phyloP scores from a whole-genome alignment of 2,113 vertebrate genomes.

The Stegastes partitus region DNA sequence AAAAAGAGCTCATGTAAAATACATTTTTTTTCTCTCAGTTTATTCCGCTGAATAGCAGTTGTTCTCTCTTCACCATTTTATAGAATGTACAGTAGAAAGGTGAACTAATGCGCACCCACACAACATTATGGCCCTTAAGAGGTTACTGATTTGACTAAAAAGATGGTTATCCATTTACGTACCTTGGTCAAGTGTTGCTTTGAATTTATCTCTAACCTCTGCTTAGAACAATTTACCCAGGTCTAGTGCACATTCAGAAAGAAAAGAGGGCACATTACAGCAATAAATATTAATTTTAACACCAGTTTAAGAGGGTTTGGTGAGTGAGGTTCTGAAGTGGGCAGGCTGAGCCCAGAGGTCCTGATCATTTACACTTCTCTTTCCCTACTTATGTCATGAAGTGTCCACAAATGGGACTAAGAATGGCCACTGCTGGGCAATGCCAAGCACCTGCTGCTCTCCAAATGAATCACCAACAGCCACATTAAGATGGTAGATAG shows the following conservation, averaged over 20 bases:
- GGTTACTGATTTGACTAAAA: constrained; percentile 20
- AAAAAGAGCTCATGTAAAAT: constrained; percentile 3
- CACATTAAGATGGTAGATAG: background rate
- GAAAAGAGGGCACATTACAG: constrained; percentile 10
- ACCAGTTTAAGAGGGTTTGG: constrained; percentile 23
- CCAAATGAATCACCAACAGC: constrained; percentile 8
- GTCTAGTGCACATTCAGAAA: constrained; percentile 33
- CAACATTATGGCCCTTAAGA: constrained; percentile 33
- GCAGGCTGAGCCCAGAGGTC: background rate
- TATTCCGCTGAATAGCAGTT: constrained; percentile 29
- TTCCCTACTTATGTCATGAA: constrained; percentile 22
- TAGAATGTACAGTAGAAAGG: constrained; percentile 17
- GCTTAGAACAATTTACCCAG: constrained; percentile 29
- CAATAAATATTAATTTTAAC: constrained; percentile 22
- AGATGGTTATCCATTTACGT: constrained; percentile 18
- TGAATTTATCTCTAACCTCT: constrained; percentile 41
- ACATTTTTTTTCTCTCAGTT: constrained; percentile 14
- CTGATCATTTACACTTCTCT: constrained; percentile 6
- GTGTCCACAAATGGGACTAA: constrained; percentile 12
- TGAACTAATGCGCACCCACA: constrained; percentile 31
- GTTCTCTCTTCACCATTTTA: constrained; percentile 11
- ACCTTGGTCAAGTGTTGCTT: constrained; percentile 38
- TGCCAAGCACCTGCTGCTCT: background rate
- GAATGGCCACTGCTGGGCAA: constrained; percentile 8
- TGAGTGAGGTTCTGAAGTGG: constrained; percentile 17